These are phyloP conservation scores for Willowsia nigromaculata DNA, from an alignment of 2,888 invertebrate species.

Conservation along the genomic window DNA sequence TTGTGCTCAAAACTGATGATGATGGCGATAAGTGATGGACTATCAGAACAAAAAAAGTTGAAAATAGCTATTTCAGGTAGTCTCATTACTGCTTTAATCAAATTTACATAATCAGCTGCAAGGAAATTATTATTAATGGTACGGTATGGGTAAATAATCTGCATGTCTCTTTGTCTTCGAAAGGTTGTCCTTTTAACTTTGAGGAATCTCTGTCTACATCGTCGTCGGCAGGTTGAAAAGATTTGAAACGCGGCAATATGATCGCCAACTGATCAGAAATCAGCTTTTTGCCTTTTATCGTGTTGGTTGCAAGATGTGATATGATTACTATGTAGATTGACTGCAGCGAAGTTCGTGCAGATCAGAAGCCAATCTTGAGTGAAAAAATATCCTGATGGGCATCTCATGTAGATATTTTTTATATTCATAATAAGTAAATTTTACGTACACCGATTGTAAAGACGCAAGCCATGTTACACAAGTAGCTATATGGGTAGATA, in stretches of 20 bases:
- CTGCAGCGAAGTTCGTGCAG: conserved; percentile 12
- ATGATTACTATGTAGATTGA: neutral
- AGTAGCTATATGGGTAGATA: neutral
- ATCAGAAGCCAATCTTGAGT: conserved; percentile 34
- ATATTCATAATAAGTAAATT: neutral
- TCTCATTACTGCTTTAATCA: conserved; percentile 38
- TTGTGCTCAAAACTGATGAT: neutral
- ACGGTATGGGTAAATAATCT: neutral
- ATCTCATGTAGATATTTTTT: neutral
- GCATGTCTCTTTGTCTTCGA: neutral
- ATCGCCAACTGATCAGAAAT: neutral
- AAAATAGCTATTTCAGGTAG: conserved; percentile 45
- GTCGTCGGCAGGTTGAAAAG: neutral
- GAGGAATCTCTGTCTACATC: neutral
- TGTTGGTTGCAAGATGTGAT: conserved; percentile 21
- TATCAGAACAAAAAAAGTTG: conserved; percentile 6
- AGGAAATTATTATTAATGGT: neutral
- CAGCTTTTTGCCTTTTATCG: neutral
- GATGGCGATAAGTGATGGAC: conserved; percentile 33
- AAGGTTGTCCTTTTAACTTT: neutral
- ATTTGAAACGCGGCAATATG: neutral
- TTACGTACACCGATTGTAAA: neutral
- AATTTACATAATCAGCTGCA: conserved; percentile 33
- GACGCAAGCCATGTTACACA: neutral
- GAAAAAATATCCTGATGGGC: conserved; percentile 11